Conservation (phyloP, 2,797 vertebrate genomes). For the Gallinago nigripennis region DNA sequence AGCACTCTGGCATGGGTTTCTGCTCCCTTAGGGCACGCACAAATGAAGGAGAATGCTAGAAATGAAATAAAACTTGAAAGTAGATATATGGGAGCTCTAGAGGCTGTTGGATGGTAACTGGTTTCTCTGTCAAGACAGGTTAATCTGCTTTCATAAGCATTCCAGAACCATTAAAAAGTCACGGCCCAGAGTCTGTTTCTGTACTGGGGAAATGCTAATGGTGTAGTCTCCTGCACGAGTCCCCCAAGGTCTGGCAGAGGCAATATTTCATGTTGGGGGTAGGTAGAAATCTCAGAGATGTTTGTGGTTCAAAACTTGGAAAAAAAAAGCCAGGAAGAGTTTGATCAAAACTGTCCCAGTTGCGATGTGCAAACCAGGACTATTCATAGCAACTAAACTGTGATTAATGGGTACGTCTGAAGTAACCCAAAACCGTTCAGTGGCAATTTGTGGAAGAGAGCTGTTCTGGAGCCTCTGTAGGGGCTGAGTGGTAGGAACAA, state of each 20-base stretch:
- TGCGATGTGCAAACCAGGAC: background rate
- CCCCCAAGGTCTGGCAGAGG: background rate
- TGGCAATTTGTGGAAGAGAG: background rate
- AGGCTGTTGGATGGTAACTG: background rate
- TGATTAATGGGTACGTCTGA: background rate
- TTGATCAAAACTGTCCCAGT: background rate
- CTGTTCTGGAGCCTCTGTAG: background rate
- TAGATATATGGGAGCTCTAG: background rate
- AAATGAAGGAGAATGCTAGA: background rate
- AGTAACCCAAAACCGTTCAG: background rate
- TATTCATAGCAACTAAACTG: background rate
- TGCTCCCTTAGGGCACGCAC: background rate
- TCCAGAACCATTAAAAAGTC: background rate
- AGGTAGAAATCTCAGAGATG: background rate
- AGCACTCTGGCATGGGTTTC: background rate
- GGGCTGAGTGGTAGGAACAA: background rate
- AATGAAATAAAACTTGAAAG: background rate
- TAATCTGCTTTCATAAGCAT: background rate
- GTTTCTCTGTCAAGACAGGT: background rate
- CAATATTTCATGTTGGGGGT: background rate
- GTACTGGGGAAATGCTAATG: background rate
- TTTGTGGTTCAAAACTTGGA: background rate
- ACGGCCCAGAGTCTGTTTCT: background rate
- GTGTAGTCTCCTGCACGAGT: background rate
- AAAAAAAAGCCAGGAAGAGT: background rate